Evolutionary conservation across 1,140 invertebrate genomes (phyloP).

Genomic region (Ephestia elutella): DNA sequence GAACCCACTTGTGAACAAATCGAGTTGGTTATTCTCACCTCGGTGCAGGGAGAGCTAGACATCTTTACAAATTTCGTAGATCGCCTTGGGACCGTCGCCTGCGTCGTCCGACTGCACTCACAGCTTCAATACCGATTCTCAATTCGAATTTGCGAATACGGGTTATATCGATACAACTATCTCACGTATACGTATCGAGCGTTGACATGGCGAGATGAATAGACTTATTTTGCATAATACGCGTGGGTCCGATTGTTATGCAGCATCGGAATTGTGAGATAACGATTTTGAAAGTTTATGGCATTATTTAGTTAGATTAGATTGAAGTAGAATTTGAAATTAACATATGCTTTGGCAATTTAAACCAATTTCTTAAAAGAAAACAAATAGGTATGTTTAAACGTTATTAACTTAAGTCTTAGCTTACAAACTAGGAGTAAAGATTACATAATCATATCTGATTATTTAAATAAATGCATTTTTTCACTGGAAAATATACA

Average conservation of each 20-base stretch:
- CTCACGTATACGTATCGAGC: constrained; percentile 7
- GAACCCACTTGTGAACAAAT: neutral
- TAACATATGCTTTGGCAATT: too few species aligned
- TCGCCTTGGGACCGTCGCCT: constrained; percentile 24
- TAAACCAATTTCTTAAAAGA: too few species aligned
- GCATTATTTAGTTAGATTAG: neutral
- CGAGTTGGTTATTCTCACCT: constrained; percentile 9
- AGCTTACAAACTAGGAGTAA: too few species aligned
- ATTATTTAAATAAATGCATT: too few species aligned
- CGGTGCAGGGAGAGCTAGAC: constrained; percentile 18
- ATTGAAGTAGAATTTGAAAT: too few species aligned
- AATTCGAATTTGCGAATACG: constrained; percentile 31
- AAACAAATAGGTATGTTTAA: too few species aligned
- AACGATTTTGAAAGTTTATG: neutral
- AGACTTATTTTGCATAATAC: constrained; percentile 15
- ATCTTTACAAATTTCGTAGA: constrained; percentile 34
- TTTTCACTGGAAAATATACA: too few species aligned
- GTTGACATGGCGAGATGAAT: constrained; percentile 13
- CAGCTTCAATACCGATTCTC: constrained; percentile 26
- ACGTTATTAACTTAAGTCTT: too few species aligned
- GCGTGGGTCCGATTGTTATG: constrained; percentile 8
- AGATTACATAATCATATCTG: too few species aligned
- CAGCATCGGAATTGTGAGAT: neutral
- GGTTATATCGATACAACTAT: constrained; percentile 7
- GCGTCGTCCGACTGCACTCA: constrained; percentile 16